A percentile compares a stretch with the other conserved stretches of the same genome.
Evolutionary conservation across 2,888 invertebrate genomes (phyloP).

Genomic region (Archips xylosteana): DNA sequence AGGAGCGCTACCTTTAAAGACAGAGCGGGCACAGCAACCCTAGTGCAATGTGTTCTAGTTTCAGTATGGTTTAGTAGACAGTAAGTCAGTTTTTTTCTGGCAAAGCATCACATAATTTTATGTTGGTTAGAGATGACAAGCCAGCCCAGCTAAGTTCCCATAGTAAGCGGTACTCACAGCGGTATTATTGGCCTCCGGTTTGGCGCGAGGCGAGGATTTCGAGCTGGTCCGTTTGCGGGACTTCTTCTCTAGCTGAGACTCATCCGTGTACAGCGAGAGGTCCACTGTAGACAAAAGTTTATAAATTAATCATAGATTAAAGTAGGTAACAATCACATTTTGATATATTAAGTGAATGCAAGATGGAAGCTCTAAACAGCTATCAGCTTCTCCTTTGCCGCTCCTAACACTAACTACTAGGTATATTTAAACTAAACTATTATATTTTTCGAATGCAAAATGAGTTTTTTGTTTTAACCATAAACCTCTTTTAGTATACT

Average conservation of each 20-base stretch:
- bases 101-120: background rate
- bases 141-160: background rate
- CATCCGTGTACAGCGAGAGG: constrained; percentile 92
- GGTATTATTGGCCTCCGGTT: constrained; percentile 55
- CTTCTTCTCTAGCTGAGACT: constrained; percentile 91
- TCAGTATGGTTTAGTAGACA: background rate
- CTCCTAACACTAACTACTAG: no score
- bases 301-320: constrained; percentile 25
- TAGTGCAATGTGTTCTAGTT: no score
- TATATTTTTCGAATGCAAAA: no score
- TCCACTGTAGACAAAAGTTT: constrained; percentile 87
- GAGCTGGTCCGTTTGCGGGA: constrained; percentile 72
- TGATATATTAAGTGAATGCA: no score
- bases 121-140: constrained; percentile 14
- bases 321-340: no score
- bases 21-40: no score
- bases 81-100: background rate
- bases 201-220: constrained; percentile 65
- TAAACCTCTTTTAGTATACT: no score
- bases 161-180: constrained; percentile 53
- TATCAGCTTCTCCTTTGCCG: no score
- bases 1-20: no score
- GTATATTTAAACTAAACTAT: no score
- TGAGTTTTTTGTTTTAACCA: no score
- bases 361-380: no score